These are phyloP conservation scores for Ditylenchus weischeri DNA, from an alignment of 2,888 invertebrate genomes.

Conservation along the genomic window DNA sequence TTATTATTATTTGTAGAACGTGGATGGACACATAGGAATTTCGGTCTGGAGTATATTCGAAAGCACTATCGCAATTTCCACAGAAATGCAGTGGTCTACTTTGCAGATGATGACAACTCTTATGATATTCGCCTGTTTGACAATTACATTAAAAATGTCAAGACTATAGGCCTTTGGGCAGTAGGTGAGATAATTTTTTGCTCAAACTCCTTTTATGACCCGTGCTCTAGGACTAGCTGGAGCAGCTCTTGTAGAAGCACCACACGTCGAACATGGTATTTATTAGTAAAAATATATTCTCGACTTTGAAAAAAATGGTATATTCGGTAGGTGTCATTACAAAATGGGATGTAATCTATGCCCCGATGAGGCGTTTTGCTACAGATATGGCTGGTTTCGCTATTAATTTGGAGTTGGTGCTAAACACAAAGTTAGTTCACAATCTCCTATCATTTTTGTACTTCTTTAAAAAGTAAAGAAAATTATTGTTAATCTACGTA, in stretches of 20 bases:
- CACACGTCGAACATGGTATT: slow-evolving; percentile 37
- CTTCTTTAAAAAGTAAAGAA: not conserved
- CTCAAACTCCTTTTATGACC: no score
- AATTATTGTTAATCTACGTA: not conserved
- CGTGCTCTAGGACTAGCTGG: slow-evolving; percentile 44
- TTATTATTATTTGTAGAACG: slow-evolving; percentile 29
- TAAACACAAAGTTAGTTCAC: slow-evolving; percentile 26
- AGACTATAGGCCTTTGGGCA: slow-evolving; percentile 42
- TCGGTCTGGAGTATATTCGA: slow-evolving; percentile 42
- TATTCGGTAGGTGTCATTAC: no score
- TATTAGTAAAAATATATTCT: slow-evolving; percentile 4
- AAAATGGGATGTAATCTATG: slow-evolving; percentile 35
- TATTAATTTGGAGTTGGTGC: slow-evolving; percentile 31
- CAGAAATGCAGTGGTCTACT: slow-evolving; percentile 71
- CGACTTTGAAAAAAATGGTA: not conserved
- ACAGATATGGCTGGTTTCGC: slow-evolving; percentile 43
- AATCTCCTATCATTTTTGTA: not conserved
- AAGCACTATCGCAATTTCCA: slow-evolving; percentile 36
- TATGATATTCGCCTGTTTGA: slow-evolving; percentile 83
- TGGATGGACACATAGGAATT: slow-evolving; percentile 49
- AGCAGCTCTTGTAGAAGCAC: slow-evolving; percentile 40
- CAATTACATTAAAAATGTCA: slow-evolving; percentile 60
- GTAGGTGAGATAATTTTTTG: slow-evolving; percentile 31
- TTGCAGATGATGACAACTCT: slow-evolving; percentile 95
- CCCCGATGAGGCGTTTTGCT: slow-evolving; percentile 35